phyloP scores from a whole-genome alignment of 2,113 vertebrate genomes.

The Meles meles region DNA sequence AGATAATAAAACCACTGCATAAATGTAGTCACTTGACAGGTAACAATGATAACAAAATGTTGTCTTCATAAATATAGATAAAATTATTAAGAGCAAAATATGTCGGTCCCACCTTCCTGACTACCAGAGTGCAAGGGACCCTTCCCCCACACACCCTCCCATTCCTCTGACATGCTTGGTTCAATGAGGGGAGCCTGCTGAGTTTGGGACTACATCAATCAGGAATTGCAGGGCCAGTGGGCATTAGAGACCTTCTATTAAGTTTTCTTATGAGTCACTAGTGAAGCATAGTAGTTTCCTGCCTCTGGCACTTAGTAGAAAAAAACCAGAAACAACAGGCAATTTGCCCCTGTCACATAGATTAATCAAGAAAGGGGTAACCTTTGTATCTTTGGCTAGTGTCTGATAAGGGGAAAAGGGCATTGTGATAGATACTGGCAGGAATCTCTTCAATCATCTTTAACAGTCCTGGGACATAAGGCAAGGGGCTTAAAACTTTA shows the following conservation, averaged over 20 bases:
- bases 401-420: slow-evolving; percentile 48
- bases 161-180: not conserved
- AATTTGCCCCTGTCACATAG: slow-evolving; percentile 61
- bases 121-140: not conserved
- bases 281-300: slow-evolving; percentile 61
- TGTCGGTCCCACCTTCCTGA: not conserved
- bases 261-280: slow-evolving; percentile 60
- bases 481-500: slow-evolving; percentile 42
- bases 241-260: slow-evolving; percentile 59
- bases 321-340: slow-evolving; percentile 27
- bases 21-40: not conserved
- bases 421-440: slow-evolving; percentile 56
- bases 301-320: slow-evolving; percentile 36
- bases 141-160: not conserved
- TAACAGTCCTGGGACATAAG: slow-evolving; percentile 35
- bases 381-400: slow-evolving; percentile 60
- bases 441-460: slow-evolving; percentile 54
- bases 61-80: not conserved
- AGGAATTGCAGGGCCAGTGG: slow-evolving; percentile 36
- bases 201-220: slow-evolving; percentile 45
- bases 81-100: not conserved
- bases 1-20: not conserved
- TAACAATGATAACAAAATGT: not conserved
- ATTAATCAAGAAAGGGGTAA: slow-evolving; percentile 66
- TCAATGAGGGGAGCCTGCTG: slow-evolving; percentile 11